Percentiles rank a stretch among this genome's conserved stretches.
phyloP scores from a whole-genome alignment of 2,888 invertebrate species.

The Zaprionus obscuricornis region DNA sequence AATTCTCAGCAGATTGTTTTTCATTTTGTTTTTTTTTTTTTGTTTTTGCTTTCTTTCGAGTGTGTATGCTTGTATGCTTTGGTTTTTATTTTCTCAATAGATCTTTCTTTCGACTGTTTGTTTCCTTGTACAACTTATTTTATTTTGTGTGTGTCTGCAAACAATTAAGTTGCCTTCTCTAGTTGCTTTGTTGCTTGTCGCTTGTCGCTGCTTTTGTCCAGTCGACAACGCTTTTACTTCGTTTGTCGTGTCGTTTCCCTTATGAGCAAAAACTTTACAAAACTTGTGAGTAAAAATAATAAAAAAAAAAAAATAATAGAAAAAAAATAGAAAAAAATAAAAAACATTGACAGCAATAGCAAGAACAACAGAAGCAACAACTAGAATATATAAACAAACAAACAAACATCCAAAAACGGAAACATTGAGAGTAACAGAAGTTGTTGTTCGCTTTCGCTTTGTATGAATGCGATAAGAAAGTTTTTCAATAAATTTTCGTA shows the following conservation, averaged over 20 bases:
- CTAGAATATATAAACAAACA: constrained; percentile 62
- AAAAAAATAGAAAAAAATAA: constrained; percentile 22
- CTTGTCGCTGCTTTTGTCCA: constrained; percentile 22
- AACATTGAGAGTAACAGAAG: constrained; percentile 30
- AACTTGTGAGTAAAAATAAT: constrained; percentile 43
- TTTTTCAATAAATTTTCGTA: constrained; percentile 76
- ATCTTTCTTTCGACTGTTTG: constrained; percentile 12
- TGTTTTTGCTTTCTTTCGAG: constrained; percentile 26
- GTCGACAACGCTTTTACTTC: constrained; percentile 33
- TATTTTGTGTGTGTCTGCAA: constrained; percentile 73
- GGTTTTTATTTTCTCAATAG: constrained; percentile 9
- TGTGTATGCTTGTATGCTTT: constrained; percentile 5
- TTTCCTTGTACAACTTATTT: constrained; percentile 60
- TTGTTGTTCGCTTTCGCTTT: constrained; percentile 40
- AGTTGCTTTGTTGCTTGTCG: constrained; percentile 26
- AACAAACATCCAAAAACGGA: constrained; percentile 23
- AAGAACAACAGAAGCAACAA: not conserved
- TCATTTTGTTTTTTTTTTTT: constrained; percentile 19
- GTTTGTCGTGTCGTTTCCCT: constrained; percentile 19
- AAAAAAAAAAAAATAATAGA: no score
- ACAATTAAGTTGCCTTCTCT: constrained; percentile 66
- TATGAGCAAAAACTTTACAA: constrained; percentile 57
- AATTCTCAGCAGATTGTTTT: constrained; percentile 35
- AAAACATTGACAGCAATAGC: no score
- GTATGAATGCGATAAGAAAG: constrained; percentile 74